Base-by-base conservation (phyloP, 2,797 vertebrate species). In the Champsocephalus esox region DNA sequence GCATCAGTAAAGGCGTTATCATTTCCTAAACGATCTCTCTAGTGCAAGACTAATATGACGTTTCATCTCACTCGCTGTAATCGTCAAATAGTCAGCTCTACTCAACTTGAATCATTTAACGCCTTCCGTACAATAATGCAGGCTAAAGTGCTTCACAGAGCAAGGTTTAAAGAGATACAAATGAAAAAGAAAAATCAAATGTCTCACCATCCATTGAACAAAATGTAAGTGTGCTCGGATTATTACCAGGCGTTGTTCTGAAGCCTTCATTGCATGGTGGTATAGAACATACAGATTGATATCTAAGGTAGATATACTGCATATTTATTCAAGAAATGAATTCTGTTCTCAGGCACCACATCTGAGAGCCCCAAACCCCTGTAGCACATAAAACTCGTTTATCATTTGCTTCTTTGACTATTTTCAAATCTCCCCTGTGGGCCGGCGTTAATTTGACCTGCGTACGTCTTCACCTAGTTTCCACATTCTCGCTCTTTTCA, bases 361-460 rank as follows among this genome's bases (percentile, higher is more conserved):
- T 59, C 24, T 69, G 43, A 84, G 83, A 80, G n/a, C 8, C 28
- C 64, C 21, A 73, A 74, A 66, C 76, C 66, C 73, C 52, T 13
- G n/a, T 41, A 62, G 75, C 45, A 38, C 44, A 82, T 75, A 54
- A 73, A 84, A 75, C 52, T 80, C 80, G 82, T 65, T 67, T 44
- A 82, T 87, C 70, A 85, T 69, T 76, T 83, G 80, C 72, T 80
- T 81, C 48, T 19, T 76, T 77, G 59, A 66, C 73, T 82, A 82
- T 85, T 83, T 84, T 73, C 71, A 81, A 67, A 58, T 58, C 64
- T 82, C 82, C 72, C 83, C 44, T 52, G 77, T 54, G 82, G 34
- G 32, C 62, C 10, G 7, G 62, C 72, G 12, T 84, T 86, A 73
- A 82, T 84, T 69, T 69, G 66, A 75, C 57, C 55, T 64, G 69